Evolutionary conservation across 2,888 invertebrate species (phyloP), one percentile per base, ranked within the genome.

Genomic region (Sussaba pulchella): DNA sequence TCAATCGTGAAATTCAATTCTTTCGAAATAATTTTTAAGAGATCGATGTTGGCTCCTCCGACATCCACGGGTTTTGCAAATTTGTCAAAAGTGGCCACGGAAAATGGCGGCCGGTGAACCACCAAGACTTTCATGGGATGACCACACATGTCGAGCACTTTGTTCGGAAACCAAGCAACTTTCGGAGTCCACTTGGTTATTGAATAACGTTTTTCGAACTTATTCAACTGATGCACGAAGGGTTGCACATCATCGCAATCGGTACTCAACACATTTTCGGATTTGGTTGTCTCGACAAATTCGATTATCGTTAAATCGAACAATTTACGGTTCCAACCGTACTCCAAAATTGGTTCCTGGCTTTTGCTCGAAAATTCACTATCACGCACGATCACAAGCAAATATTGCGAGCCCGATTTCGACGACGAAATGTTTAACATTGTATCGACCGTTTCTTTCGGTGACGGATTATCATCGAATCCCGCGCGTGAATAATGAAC

Each of bases 111-210:
- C 0, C 63, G 63, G 2, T 82, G 8, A 0, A 59, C 0, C 0
- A 81, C n/a, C n/a, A 19, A 52, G 4, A 84, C 57, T 1, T n/a
- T 70, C 0, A 88, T 6, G 0, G 75, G 69, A 26, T 85, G 78
- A 2, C 84, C 84, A 24, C 85, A 31, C 67, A 87, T 82, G 63
- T 88, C 61, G 0, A 5, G 47, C 2, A 84, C 6, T 26, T 87
- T 85, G 21, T 85, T 66, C 0, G 88, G 87, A 21, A 85, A 86
- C 67, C 82, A 77, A 5, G 67, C 14, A 6, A n/a, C 31, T 2
- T n/a, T 10, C 2, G 76, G 26, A 8, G 66, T 63, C 66, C 81
- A 80, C 0, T 31, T 12, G 10, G 50, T 24, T 8, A 52, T 72
- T 2, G 31, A 52, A 31, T 76, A 81, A 39, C 21, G 5, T 3